phyloP scores from a whole-genome alignment of 2,113 vertebrate species.

The Brienomyrus longianalis region DNA sequence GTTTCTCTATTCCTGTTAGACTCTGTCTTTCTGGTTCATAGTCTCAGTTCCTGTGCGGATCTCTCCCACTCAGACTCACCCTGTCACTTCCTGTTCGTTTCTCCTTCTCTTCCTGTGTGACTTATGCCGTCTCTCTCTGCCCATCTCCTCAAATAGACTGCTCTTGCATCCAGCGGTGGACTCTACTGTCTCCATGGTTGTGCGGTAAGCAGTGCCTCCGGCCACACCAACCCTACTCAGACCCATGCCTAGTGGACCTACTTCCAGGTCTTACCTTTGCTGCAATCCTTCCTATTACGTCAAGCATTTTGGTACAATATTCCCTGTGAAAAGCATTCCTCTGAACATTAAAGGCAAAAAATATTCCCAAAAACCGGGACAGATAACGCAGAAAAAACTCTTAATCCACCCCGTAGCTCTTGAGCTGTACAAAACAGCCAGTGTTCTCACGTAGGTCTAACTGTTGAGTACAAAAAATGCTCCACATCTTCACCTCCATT shows the following conservation, averaged over 20 bases:
- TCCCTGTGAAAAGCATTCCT: neutral
- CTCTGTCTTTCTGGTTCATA: neutral
- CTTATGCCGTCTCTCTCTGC: neutral
- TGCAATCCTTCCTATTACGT: neutral
- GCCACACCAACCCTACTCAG: constrained; percentile 51
- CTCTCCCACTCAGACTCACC: neutral
- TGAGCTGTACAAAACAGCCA: neutral
- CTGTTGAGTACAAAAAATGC: neutral
- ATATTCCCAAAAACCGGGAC: neutral
- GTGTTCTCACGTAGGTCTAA: neutral
- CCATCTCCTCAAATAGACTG: constrained; percentile 61
- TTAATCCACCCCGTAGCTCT: neutral
- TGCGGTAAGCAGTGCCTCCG: constrained; percentile 64
- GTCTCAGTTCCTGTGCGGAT: neutral
- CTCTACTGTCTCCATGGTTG: constrained; percentile 89
- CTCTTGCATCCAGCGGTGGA: constrained; percentile 83
- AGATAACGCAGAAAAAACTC: neutral
- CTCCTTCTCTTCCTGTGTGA: neutral
- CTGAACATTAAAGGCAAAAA: neutral
- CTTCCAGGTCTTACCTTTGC: neutral
- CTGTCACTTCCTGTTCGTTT: neutral
- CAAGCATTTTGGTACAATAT: neutral
- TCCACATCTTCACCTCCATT: neutral
- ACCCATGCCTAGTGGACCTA: neutral
- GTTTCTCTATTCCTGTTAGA: neutral